phyloP scores from a whole-genome alignment of 2,888 invertebrate genomes.

The Carabus problematicus region DNA sequence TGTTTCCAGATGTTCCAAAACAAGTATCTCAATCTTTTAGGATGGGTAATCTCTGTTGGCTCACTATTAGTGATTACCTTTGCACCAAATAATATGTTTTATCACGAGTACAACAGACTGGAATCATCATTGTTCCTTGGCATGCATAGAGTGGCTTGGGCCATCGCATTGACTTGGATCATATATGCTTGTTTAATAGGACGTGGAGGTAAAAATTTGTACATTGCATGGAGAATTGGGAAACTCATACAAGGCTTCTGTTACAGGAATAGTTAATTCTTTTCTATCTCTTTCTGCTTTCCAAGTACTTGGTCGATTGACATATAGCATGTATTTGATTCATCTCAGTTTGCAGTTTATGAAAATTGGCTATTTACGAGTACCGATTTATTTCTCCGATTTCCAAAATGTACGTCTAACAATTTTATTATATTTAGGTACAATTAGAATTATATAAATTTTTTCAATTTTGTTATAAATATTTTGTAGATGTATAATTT shows the following conservation, averaged over 20 bases:
- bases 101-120: constrained; percentile 47
- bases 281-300: constrained; percentile 62
- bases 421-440: not conserved
- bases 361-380: constrained; percentile 47
- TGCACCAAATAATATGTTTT: constrained; percentile 48
- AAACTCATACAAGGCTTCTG: not conserved
- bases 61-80: constrained; percentile 48
- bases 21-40: constrained; percentile 13
- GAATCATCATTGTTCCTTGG: constrained; percentile 53
- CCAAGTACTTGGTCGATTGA: constrained; percentile 63
- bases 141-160: constrained; percentile 60
- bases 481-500: constrained; percentile 28
- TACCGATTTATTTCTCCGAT: constrained; percentile 48
- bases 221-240: not conserved
- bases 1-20: constrained; percentile 28
- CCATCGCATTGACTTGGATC: constrained; percentile 60
- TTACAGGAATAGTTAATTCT: constrained; percentile 62
- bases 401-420: constrained; percentile 49
- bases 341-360: constrained; percentile 58
- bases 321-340: constrained; percentile 64
- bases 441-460: not conserved
- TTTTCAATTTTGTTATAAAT: not conserved
- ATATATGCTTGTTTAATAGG: constrained; percentile 61
- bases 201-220: constrained; percentile 58
- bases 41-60: constrained; percentile 47